Evolutionary conservation across 2,113 vertebrate species (phyloP).

Genomic region (Excalfactoria chinensis): DNA sequence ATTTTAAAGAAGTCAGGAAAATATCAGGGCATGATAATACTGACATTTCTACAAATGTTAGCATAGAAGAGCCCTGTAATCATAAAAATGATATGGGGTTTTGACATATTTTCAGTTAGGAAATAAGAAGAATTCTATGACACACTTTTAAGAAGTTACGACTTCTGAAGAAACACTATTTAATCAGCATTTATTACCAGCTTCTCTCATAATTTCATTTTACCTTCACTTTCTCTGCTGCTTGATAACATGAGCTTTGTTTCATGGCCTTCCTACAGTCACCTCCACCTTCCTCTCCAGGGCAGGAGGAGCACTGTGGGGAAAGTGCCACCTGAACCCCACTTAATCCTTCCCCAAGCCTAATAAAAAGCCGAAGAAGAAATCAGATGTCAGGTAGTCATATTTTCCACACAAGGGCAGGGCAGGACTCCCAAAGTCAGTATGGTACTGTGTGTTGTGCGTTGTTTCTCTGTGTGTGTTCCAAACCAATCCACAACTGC

Average conservation of each 20-base stretch:
- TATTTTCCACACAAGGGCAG: neutral
- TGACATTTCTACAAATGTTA: neutral
- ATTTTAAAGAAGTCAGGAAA: neutral
- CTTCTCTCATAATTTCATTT: neutral
- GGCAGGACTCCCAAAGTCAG: neutral
- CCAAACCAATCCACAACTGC: neutral
- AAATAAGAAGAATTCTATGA: neutral
- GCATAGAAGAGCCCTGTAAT: neutral
- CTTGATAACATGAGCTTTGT: neutral
- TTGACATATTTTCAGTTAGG: neutral
- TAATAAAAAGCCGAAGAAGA: neutral
- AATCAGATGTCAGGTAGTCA: neutral
- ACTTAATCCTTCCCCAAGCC: neutral
- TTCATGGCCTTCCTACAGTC: neutral
- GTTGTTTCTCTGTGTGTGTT: neutral
- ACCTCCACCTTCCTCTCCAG: neutral
- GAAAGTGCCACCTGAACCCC: accelerated
- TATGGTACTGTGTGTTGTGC: neutral
- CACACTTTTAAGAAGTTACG: neutral
- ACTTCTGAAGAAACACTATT: neutral
- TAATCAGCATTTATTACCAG: neutral
- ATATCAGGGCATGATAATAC: neutral
- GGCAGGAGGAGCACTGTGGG: neutral
- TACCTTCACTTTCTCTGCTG: neutral
- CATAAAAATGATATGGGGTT: neutral